A percentile compares a stretch with the other conserved stretches of the same genome.
These are phyloP conservation scores for Eidolon helvum DNA, from an alignment of 2,113 vertebrate genomes.

Conservation along the genomic window DNA sequence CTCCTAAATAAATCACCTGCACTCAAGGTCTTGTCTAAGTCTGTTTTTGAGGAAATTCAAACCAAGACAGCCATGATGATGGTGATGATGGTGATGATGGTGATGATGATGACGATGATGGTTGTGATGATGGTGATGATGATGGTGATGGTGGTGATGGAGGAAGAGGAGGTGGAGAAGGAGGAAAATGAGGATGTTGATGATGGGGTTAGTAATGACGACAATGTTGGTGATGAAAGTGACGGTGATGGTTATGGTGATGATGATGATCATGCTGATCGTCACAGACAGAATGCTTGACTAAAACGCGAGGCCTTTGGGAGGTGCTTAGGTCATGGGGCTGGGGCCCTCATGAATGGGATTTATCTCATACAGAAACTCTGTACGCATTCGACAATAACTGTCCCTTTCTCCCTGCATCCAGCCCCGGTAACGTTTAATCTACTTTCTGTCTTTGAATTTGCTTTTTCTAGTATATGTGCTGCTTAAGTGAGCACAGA, in stretches of 20 bases:
- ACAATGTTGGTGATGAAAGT: background rate
- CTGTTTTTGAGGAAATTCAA: background rate
- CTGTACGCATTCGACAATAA: background rate
- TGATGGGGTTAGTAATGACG: background rate
- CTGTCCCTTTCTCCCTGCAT: background rate
- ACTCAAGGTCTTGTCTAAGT: background rate
- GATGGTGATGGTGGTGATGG: no score
- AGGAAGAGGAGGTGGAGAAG: no score
- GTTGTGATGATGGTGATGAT: no score
- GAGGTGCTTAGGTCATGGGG: background rate
- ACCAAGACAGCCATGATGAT: background rate
- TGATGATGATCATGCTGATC: background rate
- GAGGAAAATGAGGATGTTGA: no score
- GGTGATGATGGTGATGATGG: background rate
- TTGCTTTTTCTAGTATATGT: background rate
- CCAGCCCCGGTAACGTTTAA: background rate
- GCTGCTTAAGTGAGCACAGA: no score
- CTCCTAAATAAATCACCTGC: background rate
- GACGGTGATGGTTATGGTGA: background rate
- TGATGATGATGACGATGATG: no score
- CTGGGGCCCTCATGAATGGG: background rate
- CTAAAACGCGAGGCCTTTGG: background rate
- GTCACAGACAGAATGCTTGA: background rate
- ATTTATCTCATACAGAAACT: background rate
- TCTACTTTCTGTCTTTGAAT: background rate